Conservation (phyloP, 1,140 invertebrate species). For the Leptoteleia sp. region DNA sequence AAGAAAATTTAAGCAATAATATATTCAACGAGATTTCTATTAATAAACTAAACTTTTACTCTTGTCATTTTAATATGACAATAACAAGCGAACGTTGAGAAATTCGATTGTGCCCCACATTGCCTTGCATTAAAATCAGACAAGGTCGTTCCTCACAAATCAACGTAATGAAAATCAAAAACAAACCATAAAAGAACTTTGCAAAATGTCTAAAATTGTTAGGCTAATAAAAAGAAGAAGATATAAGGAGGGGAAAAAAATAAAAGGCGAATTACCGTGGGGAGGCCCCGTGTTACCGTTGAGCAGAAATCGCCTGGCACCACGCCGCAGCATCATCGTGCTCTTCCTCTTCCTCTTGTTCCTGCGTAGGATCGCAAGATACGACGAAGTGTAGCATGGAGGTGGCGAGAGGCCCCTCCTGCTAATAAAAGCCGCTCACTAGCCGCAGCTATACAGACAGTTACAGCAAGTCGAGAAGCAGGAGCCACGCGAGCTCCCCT, state of each 20-base stretch:
- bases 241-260: too few species aligned
- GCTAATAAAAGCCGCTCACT: slow-evolving; percentile 82
- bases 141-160: not conserved
- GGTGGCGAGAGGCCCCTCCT: slow-evolving; percentile 80
- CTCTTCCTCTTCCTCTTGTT: slow-evolving; percentile 69
- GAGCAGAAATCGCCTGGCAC: not conserved
- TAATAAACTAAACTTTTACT: too few species aligned
- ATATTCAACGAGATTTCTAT: too few species aligned
- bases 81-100: too few species aligned
- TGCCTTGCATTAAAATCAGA: not conserved
- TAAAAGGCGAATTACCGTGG: too few species aligned
- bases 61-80: too few species aligned
- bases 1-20: too few species aligned
- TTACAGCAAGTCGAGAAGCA: slow-evolving; percentile 78
- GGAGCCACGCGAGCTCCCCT: slow-evolving; percentile 75
- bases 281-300: too few species aligned
- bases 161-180: too few species aligned
- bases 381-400: slow-evolving; percentile 76
- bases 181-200: too few species aligned
- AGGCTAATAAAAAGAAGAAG: not conserved
- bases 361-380: slow-evolving; percentile 66
- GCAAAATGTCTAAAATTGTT: not conserved
- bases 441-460: slow-evolving; percentile 79
- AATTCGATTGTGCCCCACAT: too few species aligned
- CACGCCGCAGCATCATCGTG: slow-evolving; percentile 33